Conservation (phyloP, 2,888 invertebrate species). For the Morpho deidamia region DNA sequence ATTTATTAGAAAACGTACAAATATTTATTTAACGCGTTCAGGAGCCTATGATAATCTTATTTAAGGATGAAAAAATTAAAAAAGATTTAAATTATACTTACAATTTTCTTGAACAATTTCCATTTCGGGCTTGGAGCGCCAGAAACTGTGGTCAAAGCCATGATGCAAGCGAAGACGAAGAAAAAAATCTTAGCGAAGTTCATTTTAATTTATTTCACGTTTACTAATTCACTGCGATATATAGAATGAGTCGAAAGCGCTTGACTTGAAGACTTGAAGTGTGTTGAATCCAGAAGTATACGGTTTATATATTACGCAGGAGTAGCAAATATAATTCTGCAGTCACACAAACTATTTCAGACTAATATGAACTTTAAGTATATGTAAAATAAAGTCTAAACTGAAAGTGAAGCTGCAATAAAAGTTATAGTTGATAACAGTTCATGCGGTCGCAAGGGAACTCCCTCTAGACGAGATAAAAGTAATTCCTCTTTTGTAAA, state of each 20-base stretch:
- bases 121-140: slow-evolving; percentile 42
- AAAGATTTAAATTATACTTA: slow-evolving; percentile 30
- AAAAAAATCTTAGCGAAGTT: slow-evolving; percentile 42
- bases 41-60: too few species aligned
- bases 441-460: neutral
- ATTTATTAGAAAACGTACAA: too few species aligned
- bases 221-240: neutral
- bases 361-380: neutral
- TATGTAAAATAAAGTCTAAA: neutral
- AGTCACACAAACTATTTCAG: neutral
- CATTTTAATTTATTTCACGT: slow-evolving; percentile 29
- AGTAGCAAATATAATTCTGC: neutral
- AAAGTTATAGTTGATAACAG: neutral
- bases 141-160: slow-evolving; percentile 33
- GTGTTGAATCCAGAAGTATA: neutral
- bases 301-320: slow-evolving; percentile 1
- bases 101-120: slow-evolving; percentile 47
- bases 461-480: neutral
- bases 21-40: too few species aligned
- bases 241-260: neutral
- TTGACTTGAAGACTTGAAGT: too few species aligned
- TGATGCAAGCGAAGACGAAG: slow-evolving; percentile 38
- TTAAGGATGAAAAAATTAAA: too few species aligned
- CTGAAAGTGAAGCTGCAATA: neutral
- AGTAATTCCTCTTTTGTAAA: slow-evolving; percentile 1